These are phyloP conservation scores for Calliphora vomitoria DNA, from an alignment of 2,888 invertebrate species.

Conservation along the genomic window DNA sequence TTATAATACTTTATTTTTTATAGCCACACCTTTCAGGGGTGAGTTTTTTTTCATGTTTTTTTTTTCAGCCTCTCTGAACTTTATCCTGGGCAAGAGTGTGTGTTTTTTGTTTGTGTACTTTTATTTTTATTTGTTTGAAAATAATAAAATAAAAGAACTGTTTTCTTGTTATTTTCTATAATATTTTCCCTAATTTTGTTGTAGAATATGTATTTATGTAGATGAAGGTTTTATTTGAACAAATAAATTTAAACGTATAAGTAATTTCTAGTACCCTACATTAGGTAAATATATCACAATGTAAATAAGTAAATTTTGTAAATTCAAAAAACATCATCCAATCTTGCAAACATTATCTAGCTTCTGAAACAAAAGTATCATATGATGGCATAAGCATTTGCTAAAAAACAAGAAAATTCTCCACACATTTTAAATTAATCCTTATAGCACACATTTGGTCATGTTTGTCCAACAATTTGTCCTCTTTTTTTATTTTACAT, in stretches of 20 bases:
- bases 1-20: constrained; percentile 58
- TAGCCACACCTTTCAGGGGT: constrained; percentile 83
- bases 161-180: constrained; percentile 60
- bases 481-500: not conserved
- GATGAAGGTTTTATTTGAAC: constrained; percentile 46
- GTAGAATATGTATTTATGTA: constrained; percentile 15
- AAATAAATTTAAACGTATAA: constrained; percentile 31
- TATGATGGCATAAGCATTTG: no score
- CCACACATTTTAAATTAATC: not conserved
- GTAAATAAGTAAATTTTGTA: not conserved
- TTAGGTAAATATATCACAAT: not conserved
- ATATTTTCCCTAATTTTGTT: constrained; percentile 66
- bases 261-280: constrained; percentile 16
- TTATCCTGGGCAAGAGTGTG: constrained; percentile 22
- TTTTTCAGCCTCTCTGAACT: constrained; percentile 19
- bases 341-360: no score
- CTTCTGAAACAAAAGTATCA: no score
- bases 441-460: not conserved
- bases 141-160: constrained; percentile 74
- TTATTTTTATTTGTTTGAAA: constrained; percentile 80
- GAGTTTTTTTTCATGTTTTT: constrained; percentile 75
- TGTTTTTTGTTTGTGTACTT: constrained; percentile 70
- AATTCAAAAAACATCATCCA: not conserved
- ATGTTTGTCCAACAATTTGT: not conserved
- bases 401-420: not conserved